phyloP scores from a whole-genome alignment of 2,888 invertebrate species.

The Zonitis immaculata region DNA sequence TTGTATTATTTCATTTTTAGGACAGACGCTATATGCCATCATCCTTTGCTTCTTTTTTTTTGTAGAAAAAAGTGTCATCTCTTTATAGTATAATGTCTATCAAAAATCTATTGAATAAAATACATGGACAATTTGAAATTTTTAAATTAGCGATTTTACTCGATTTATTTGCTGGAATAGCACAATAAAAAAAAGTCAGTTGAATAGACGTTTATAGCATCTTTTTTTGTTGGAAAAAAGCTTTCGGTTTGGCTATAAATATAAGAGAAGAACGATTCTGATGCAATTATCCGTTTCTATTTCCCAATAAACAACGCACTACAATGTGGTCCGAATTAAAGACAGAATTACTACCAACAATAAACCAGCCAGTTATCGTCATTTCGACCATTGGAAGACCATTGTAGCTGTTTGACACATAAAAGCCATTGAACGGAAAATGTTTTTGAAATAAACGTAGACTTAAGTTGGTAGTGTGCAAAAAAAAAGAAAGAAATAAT shows the following conservation, averaged over 20 bases:
- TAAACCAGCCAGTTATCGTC: constrained; percentile 21
- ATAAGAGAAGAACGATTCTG: constrained; percentile 24
- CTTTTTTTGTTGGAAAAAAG: neutral
- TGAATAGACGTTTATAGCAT: neutral
- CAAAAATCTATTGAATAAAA: neutral
- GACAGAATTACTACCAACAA: constrained; percentile 26
- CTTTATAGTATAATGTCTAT: neutral
- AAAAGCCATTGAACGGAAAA: constrained; percentile 28
- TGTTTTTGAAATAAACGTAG: neutral
- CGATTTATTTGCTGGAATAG: neutral
- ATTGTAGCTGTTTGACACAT: constrained; percentile 25
- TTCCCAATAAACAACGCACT: constrained; percentile 25
- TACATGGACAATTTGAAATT: constrained; percentile 22
- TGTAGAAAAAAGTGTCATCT: neutral
- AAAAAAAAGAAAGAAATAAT: neutral
- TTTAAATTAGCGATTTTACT: constrained; percentile 22
- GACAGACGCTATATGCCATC: constrained; percentile 16
- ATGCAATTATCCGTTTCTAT: constrained; percentile 28
- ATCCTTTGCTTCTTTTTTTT: neutral
- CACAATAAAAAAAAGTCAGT: neutral
- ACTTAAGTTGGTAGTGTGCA: neutral
- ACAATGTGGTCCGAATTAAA: constrained; percentile 26
- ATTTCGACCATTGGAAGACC: constrained; percentile 22
- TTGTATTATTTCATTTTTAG: constrained; percentile 29
- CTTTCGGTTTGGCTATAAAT: constrained; percentile 24